These are phyloP conservation scores for Sinocyclocheilus anophthalmus DNA, from an alignment of 2,113 vertebrate genomes.

Conservation along the genomic window DNA sequence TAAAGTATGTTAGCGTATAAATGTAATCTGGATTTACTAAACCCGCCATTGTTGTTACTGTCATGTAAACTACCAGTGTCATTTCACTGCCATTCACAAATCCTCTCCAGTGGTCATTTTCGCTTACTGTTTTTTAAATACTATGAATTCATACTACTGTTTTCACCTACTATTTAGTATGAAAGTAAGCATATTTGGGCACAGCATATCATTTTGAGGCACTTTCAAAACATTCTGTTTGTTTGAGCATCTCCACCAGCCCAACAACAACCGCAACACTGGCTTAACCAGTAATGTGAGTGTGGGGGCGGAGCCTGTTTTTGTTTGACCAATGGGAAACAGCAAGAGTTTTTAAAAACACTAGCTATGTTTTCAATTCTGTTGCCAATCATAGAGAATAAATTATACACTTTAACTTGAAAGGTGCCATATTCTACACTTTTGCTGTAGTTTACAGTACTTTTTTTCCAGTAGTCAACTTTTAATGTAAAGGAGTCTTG, in stretches of 20 bases:
- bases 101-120: too few species aligned
- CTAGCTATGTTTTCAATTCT: neutral
- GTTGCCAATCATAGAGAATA: neutral
- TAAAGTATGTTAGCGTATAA: too few species aligned
- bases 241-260: neutral
- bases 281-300: neutral
- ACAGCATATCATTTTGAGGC: neutral
- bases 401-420: neutral
- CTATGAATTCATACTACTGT: too few species aligned
- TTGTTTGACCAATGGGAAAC: neutral
- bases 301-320: neutral
- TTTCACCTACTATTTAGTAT: too few species aligned
- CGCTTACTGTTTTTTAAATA: too few species aligned
- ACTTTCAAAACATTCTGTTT: neutral
- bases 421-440: neutral
- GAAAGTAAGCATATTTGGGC: too few species aligned
- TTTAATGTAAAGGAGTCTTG: neutral
- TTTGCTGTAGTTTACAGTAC: neutral
- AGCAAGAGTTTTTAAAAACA: neutral
- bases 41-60: too few species aligned
- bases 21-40: too few species aligned
- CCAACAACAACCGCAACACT: neutral
- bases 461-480: neutral
- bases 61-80: too few species aligned
- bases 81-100: too few species aligned